Evolutionary conservation across 2,888 invertebrate species (phyloP), one percentile per base, ranked within the genome.

Genomic region (Stenurella melanura): DNA sequence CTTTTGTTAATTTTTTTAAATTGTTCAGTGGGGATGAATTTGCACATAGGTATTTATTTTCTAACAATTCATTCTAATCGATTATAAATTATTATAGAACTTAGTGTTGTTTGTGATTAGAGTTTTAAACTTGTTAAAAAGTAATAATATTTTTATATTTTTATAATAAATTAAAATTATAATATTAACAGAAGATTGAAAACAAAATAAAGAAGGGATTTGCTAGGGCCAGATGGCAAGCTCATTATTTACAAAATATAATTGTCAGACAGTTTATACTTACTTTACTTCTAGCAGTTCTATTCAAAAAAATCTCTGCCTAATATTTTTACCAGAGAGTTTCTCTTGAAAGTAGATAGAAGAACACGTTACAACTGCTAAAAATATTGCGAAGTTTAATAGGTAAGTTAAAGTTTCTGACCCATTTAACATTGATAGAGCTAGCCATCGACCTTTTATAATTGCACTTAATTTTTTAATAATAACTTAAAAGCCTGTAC

Each of bases 1-100:
- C 76, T 79, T 79, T 76, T 75, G 77, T 79, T 79, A 77, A 75
- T 75, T 64, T 70, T 60, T 38, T 11, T 60, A 38, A 38, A 18
- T 42, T 42, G 34, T 60, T 18, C 18, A 70, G 7, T 58, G 17
- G 60, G 42, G 42, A 42, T 42, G 15, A 12, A 42, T 42, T 12
- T 42, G 42, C 42, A 42, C 50, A 50, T n/a, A 61, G 17, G 30
- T 34, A 57, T 26, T 58, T 58, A 34, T 69, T 57, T 30, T 69
- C 15, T 30, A 30, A 34, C 67, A 17, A 54, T 63, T 68, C 50
- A 54, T 74, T 75, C 42, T 56, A 63, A 34, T 75, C 64, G 63
- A 64, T 50, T 64, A 64, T 42, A 2, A 34, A 26, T 19, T 58
- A 17, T 15, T 57, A 60, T 38, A 38, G 18, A 58, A 15, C 11